Base-by-base conservation (phyloP, 2,888 invertebrate genomes). In the Caenorhabditis sulstoni region DNA sequence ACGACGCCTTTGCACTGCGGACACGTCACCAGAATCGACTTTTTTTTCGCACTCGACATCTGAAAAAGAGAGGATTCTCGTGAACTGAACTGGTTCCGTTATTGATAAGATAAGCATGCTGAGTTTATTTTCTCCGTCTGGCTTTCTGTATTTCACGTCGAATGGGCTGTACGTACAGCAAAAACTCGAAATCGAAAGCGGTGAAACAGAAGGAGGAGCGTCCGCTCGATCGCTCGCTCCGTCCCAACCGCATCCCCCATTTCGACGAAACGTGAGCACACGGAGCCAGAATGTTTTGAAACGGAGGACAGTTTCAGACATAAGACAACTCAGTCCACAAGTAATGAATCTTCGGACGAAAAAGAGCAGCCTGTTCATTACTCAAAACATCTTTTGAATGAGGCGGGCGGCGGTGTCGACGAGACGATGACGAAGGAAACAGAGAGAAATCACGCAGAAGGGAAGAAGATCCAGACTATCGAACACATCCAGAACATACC, bases 81-180 rank as follows among this genome's bases (percentile, higher is more conserved):
- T 55, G 55, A 55, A 55, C 55, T 37, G 8, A 11, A 12, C n/a
- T 14, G 14, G 22, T 49, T 49, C 9, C 20, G 8, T 29, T 41
- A 11, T 11, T 41, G 8, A 47, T 47, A 16, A 20, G n/a, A 8
- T 3, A 16, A 35, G 35, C 12, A 53, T 35, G 14, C 14, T 29
- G 7, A 11, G 23, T 55, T 55, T 20, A 39, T 50, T 29, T 53
- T 41, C 29, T 29, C 29, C 29, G 29, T 29, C n/a, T 29, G 4
- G 4, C 29, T 7, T 7, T 29, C 29, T 29, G 4, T 29, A 29
- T 29, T 29, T 29, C 29, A 7, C 29, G 29, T 29, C 29, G 29
- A 3, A 79, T 79, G 79, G 79, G 79, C 18, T 79, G 79, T 75
- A 79, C 75, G 64, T 75, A 79, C 59, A 79, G 79, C 62, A 79